A percentile compares a stretch with the other conserved stretches of the same genome.
phyloP scores from a whole-genome alignment of 2,888 invertebrate genomes.

The Trichacis sp. region DNA sequence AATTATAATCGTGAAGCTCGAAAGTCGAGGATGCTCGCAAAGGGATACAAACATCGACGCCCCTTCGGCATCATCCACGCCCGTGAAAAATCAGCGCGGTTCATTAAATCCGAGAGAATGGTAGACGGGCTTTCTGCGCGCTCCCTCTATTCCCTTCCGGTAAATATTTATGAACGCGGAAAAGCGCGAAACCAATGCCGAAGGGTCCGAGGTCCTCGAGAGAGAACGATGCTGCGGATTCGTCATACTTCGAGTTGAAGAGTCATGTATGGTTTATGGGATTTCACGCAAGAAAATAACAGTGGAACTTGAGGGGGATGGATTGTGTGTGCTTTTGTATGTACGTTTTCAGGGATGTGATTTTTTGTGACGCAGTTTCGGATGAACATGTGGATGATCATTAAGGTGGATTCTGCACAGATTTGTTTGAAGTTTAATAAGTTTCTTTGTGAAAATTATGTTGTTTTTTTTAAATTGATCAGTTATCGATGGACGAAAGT shows the following conservation, averaged over 20 bases:
- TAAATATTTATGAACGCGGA: conserved; percentile 65
- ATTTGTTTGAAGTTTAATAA: no score
- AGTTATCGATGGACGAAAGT: no score
- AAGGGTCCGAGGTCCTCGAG: conserved; percentile 23
- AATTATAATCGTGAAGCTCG: no score
- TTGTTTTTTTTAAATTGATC: no score
- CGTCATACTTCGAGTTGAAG: conserved; percentile 13
- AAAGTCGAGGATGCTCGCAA: conserved; percentile 29
- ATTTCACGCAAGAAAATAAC: not conserved
- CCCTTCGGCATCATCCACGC: conserved; percentile 43
- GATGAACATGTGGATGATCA: no score
- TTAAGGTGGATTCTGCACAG: no score
- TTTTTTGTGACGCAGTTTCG: no score
- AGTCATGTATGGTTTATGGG: not conserved
- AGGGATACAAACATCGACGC: conserved; percentile 48
- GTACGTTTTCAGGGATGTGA: no score
- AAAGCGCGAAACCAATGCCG: conserved; percentile 49
- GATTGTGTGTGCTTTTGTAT: no score
- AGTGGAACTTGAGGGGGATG: no score
- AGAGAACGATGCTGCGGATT: conserved; percentile 11
- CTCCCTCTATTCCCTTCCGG: conserved; percentile 46
- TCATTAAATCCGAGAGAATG: conserved; percentile 65
- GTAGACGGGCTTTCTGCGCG: conserved; percentile 34
- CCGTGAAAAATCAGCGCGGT: conserved; percentile 64
- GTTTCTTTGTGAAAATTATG: no score